Base-by-base conservation (phyloP, 2,113 vertebrate species). In the Sakesphorus luctuosus region DNA sequence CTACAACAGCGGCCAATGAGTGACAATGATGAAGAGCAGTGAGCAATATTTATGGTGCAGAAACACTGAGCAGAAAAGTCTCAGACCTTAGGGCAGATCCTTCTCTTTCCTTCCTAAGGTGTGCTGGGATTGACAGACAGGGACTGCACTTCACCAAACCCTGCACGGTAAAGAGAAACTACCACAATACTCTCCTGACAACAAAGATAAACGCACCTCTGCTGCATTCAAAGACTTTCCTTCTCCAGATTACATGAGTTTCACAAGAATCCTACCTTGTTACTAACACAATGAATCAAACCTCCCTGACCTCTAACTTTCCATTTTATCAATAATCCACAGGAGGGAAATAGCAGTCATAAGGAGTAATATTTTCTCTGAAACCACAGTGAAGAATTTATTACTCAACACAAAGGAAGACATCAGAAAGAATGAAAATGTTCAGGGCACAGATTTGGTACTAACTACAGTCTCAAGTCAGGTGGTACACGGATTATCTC, bases 1-100 rank as follows among this genome's bases (percentile, higher is more conserved):
- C 61, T 26, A 78, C 65, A 44, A 58, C 28, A 71, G 69, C n/a
- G 56, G 18, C 43, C 0, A 0, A 87, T 0, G 7, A 84, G 24
- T 1, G 1, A 20, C 7, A 89, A 9, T 1, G 24, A 67, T 0
- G 2, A 81, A 36, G 5, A 72, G 18, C 31, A 72, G 20, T 66
- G 25, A 4, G 29, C 65, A 72, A 2, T 15, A 50, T 52, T 36
- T 47, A 65, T 10, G 38, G 43, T 55, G 38, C 77, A 81, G 73
- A 86, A 92, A 84, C 65, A 13, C 7, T 5, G 26, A 75, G 52
- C 66, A 87, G 77, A 28, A 33, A 47, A 46, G 53, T 31, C 68
- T 59, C 38, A 33, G 66, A 71, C 7, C 29, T 25, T 38, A 26
- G 52, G 38, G 52, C 2, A 79, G 40, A 31, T 58, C 36, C 62